Evolutionary conservation across 2,113 vertebrate species (phyloP).

Genomic region (Boulengeromyrus knoepffleri): DNA sequence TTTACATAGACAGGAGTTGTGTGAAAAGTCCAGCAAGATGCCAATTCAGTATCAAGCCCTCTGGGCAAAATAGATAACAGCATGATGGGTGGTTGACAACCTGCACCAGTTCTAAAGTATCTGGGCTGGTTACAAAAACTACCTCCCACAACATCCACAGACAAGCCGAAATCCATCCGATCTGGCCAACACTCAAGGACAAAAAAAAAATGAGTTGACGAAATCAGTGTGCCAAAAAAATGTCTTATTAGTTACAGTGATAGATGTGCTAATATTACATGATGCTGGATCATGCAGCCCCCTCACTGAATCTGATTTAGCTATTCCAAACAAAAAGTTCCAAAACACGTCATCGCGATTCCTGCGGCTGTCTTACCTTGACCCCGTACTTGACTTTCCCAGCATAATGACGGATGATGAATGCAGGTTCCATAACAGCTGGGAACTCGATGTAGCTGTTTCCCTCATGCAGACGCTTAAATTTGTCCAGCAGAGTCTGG

Average conservation of each 20-base stretch:
- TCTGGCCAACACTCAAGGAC: not conserved
- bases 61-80: not conserved
- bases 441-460: slow-evolving; percentile 96
- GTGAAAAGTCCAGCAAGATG: not conserved
- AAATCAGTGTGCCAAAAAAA: not conserved
- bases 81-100: not conserved
- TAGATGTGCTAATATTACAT: not conserved
- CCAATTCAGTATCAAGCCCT: not conserved
- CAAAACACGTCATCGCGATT: not conserved
- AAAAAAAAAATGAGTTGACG: not conserved
- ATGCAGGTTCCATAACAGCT: slow-evolving; percentile 94
- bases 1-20: not conserved
- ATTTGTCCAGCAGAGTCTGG: slow-evolving; percentile 93
- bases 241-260: not conserved
- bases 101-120: not conserved
- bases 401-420: slow-evolving; percentile 93
- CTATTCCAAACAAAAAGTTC: not conserved
- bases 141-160: not conserved
- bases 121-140: not conserved
- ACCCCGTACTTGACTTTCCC: slow-evolving; percentile 97
- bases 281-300: not conserved
- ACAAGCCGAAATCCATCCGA: not conserved
- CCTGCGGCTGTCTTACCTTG: slow-evolving; percentile 70
- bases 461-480: slow-evolving; percentile 89
- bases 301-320: not conserved